Evolutionary conservation across 2,113 vertebrate species (phyloP), one percentile per base, ranked within the genome.

Genomic region (Spheniscus mendiculus): DNA sequence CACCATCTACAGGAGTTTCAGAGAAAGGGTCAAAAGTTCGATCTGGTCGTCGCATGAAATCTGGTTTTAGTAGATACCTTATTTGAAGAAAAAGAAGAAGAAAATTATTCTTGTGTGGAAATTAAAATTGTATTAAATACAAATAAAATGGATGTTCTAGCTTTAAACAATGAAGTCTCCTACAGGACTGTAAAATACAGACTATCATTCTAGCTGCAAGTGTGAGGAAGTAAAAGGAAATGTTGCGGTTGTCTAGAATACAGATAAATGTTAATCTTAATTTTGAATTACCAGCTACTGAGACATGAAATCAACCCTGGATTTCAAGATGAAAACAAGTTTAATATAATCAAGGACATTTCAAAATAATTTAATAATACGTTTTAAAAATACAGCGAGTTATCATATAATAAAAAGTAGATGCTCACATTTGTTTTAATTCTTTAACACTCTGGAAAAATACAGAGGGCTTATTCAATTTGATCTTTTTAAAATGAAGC

Each of bases 1-100:
- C 99, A 40, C 99, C 99, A 36, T 99, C 99, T 76, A 99, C 99
- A n/a, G 99, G 99, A 7, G 99, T 99, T 97, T 99, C 99, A 63
- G 99, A 99, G 98, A 99, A 99, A 2, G 99, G 99, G 94, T 99
- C 99, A 91, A 99, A 99, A 5, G 99, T 99, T 87, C 99, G 95
- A 97, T 99, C 99, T 0, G 99, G 99, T 26, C 99, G 98, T 12
- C 99, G 98, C 99, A 99, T 99, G 97, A 99, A 99, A 96, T 99
- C 99, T 25, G 99, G 99, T 94, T 99, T 99, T 66, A 99, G 98
- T 32, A 99, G 98, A 93, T 99, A 99, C 92, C 99, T 99, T 94
- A 45, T 85, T 82, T 47, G 44, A 88, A 81, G 56, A 25, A n/a
- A 56, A 63, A 76, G 15, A 69, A 76, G 15, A 69, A 42, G 29